Evolutionary conservation across 2,797 vertebrate species (phyloP).

Genomic region (Labeo calbasu): DNA sequence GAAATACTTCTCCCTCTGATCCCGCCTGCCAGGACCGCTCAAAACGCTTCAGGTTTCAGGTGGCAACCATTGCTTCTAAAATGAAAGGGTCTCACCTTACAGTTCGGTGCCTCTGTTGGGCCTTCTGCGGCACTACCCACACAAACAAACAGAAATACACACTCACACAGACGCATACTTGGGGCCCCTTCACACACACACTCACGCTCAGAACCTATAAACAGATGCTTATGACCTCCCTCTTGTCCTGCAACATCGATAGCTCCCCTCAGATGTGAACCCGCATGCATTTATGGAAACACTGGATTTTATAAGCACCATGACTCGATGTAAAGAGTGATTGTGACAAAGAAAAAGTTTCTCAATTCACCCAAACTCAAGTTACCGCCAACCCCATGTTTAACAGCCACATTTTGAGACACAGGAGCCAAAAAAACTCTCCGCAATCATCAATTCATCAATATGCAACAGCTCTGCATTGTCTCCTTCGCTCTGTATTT

Average conservation of each 20-base stretch:
- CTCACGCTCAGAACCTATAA: constrained; percentile 49
- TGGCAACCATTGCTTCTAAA: constrained; percentile 72
- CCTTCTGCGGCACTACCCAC: constrained; percentile 71
- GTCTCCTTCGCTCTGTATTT: constrained; percentile 13
- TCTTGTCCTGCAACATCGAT: constrained; percentile 40
- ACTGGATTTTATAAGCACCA: constrained; percentile 15
- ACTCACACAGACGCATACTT: constrained; percentile 31
- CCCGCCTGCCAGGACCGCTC: constrained; percentile 50
- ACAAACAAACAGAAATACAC: constrained; percentile 60
- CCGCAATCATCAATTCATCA: constrained; percentile 10
- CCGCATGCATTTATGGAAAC: constrained; percentile 11
- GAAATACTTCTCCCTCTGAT: constrained; percentile 71
- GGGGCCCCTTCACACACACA: constrained; percentile 42
- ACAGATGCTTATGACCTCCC: constrained; percentile 48
- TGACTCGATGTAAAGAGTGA: not conserved
- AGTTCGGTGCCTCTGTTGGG: constrained; percentile 71
- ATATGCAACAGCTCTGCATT: not conserved
- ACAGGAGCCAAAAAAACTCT: not conserved
- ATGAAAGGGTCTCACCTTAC: constrained; percentile 76
- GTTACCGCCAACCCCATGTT: constrained; percentile 11
- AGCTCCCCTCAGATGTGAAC: constrained; percentile 23
- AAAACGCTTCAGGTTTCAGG: constrained; percentile 73
- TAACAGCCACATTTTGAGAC: constrained; percentile 9
- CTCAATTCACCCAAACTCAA: constrained; percentile 3
- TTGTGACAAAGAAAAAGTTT: constrained; percentile 15